phyloP scores from a whole-genome alignment of 2,113 vertebrate species.

The Brachyhypopomus occidentalis region DNA sequence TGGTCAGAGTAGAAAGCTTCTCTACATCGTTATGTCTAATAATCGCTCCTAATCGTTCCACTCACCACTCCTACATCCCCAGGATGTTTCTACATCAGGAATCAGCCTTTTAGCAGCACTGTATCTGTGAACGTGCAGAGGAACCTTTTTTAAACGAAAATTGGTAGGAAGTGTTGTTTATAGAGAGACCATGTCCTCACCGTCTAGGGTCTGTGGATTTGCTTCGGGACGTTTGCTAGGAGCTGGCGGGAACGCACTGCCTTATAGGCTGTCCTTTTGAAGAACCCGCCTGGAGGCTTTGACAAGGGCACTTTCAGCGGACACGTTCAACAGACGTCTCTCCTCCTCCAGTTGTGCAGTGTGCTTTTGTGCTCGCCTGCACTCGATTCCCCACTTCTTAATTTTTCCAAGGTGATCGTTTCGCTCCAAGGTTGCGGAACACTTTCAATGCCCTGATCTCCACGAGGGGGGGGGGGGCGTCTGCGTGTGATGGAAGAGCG shows the following conservation, averaged over 20 bases:
- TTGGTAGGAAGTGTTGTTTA: not conserved
- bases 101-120: not conserved
- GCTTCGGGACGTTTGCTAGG: not conserved
- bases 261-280: not conserved
- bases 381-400: not conserved
- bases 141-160: not conserved
- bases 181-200: not conserved
- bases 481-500: no score
- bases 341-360: not conserved
- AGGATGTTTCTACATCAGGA: constrained; percentile 13
- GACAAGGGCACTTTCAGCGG: not conserved
- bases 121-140: not conserved
- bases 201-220: not conserved
- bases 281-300: not conserved
- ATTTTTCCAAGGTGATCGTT: not conserved
- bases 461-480: no score
- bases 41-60: not conserved
- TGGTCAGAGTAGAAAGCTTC: not conserved
- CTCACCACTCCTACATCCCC: not conserved
- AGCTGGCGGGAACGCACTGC: not conserved
- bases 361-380: not conserved
- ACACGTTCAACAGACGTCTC: no score
- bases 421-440: not conserved
- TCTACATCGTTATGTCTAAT: not conserved
- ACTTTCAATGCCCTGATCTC: constrained; percentile 1